phyloP scores from a whole-genome alignment of 2,113 vertebrate species.

The Ciconia stormi region DNA sequence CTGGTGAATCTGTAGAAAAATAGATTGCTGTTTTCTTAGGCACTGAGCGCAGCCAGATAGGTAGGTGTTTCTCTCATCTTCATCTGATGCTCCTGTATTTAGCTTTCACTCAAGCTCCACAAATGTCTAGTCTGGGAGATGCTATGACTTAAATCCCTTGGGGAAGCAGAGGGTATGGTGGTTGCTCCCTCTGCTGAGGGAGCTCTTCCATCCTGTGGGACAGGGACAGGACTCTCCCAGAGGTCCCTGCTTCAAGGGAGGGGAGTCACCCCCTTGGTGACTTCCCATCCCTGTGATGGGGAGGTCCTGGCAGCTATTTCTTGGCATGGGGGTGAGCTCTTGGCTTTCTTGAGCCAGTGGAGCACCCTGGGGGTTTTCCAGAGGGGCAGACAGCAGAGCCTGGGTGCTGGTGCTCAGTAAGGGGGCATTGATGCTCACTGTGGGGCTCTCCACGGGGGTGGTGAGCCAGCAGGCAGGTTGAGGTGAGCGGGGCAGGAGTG shows the following conservation, averaged over 20 bases:
- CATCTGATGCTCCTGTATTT: neutral
- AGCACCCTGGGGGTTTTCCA: neutral
- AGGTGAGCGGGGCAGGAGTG: neutral
- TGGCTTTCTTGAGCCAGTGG: neutral
- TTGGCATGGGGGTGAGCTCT: neutral
- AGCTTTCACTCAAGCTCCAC: neutral
- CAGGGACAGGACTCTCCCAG: neutral
- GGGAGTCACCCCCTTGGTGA: neutral
- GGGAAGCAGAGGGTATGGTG: neutral
- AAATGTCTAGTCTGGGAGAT: neutral
- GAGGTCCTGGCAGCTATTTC: neutral
- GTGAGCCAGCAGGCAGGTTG: neutral
- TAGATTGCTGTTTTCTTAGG: neutral
- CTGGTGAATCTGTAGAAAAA: neutral
- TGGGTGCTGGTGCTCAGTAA: neutral
- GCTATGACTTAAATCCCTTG: neutral
- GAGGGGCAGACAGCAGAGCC: neutral
- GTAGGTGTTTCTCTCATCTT: neutral
- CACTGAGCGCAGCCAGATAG: neutral
- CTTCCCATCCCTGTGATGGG: accelerated
- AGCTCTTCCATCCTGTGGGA: neutral
- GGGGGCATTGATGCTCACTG: neutral
- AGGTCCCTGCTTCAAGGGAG: neutral
- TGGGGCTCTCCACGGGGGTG: accelerated
- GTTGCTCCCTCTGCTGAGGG: neutral